These are phyloP conservation scores for Teinopalpus imperialis DNA, from an alignment of 2,888 invertebrate genomes.

Conservation along the genomic window DNA sequence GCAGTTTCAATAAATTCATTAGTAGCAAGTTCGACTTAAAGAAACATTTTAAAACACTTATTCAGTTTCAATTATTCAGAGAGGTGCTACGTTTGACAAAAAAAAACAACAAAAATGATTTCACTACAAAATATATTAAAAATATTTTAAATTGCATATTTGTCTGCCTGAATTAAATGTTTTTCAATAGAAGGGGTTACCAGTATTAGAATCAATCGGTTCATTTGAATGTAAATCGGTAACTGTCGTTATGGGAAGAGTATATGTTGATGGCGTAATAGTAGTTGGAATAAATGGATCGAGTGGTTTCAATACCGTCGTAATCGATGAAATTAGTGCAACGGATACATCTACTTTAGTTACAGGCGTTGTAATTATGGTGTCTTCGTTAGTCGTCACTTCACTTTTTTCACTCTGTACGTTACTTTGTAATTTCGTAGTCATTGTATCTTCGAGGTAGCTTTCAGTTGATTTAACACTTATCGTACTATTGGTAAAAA, in stretches of 20 bases:
- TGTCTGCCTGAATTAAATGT: background rate
- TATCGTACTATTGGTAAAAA: background rate
- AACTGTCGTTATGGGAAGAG: too few species aligned
- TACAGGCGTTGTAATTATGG: background rate
- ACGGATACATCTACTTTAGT: background rate
- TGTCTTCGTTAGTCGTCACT: background rate
- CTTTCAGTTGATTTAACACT: background rate
- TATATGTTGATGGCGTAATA: conserved; percentile 3
- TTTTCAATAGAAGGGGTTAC: conserved; percentile 32
- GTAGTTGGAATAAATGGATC: conserved; percentile 11
- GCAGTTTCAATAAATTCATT: too few species aligned
- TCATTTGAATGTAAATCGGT: background rate
- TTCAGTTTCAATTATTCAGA: too few species aligned
- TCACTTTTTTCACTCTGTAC: background rate
- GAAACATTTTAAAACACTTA: too few species aligned
- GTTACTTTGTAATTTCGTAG: background rate
- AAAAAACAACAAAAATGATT: too few species aligned
- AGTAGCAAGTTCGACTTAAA: too few species aligned
- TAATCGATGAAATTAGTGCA: background rate
- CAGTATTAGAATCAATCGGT: conserved; percentile 23
- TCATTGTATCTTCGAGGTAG: background rate
- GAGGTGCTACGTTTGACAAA: too few species aligned
- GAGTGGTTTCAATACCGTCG: conserved; percentile 4
- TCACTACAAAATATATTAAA: too few species aligned
- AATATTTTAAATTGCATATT: too few species aligned